Evolutionary conservation across 1,140 invertebrate genomes (phyloP).

Genomic region (Drosophila malerkotliana): DNA sequence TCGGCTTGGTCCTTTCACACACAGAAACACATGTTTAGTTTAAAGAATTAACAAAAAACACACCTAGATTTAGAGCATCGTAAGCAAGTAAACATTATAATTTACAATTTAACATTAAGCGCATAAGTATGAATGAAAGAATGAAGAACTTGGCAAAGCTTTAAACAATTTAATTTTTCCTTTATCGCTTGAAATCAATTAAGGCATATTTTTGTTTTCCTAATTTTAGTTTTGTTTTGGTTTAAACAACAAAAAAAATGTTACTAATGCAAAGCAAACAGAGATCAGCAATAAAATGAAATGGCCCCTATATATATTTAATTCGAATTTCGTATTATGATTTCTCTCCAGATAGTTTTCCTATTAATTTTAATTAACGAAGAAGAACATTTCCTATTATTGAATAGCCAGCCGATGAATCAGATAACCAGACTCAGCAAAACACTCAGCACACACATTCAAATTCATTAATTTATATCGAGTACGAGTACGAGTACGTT

Average conservation of each 20-base stretch:
- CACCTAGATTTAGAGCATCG: conserved; percentile 51
- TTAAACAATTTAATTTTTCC: conserved; percentile 83
- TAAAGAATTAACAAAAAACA: conserved; percentile 37
- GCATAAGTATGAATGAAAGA: conserved; percentile 37
- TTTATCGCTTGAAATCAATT: conserved; percentile 60
- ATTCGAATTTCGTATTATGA: conserved; percentile 53
- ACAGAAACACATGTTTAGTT: conserved; percentile 37
- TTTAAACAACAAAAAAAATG: conserved; percentile 63
- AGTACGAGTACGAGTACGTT: conserved; percentile 27
- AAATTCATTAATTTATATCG: conserved; percentile 69
- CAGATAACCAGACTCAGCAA: conserved; percentile 18
- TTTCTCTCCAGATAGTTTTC: conserved; percentile 50
- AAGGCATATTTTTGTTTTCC: conserved; percentile 71
- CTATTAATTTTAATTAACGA: conserved; percentile 76
- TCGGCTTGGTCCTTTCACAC: conserved; percentile 31
- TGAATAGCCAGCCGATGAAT: conserved; percentile 54
- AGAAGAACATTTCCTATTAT: conserved; percentile 74
- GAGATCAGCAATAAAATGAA: conserved; percentile 61
- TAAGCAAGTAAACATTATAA: conserved; percentile 66
- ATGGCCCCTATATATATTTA: conserved; percentile 24
- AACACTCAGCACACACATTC: conserved; percentile 53
- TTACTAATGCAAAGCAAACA: conserved; percentile 74
- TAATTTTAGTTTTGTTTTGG: conserved; percentile 74
- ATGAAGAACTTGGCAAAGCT: conserved; percentile 79
- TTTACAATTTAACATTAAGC: conserved; percentile 64